Evolutionary conservation across 2,888 invertebrate genomes (phyloP), one percentile per base, ranked within the genome.

Genomic region (Sinotaia quadrata): DNA sequence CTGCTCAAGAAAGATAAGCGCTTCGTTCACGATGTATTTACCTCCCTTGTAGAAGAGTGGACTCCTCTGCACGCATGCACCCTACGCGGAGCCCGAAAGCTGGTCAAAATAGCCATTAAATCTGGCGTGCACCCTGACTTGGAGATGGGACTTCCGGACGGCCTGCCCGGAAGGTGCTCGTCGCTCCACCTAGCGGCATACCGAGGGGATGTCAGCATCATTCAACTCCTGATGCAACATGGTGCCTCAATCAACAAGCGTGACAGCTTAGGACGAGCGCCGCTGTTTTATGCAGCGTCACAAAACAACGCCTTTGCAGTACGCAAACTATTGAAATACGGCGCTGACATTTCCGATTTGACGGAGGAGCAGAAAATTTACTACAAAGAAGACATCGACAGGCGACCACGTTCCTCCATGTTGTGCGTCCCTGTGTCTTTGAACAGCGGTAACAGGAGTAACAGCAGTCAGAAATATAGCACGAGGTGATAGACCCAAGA

Each of bases 1-100:
- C 69, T 83, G 10, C 71, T 81, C 2, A 79, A 80, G 67, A 75
- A 73, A 7, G 71, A 81, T 63, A 72, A 73, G 29, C 71, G 71
- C 8, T 78, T 79, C 65, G 76, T 75, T 8, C 62, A 67, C 24
- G 67, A 71, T 21, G 76, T 83, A 10, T 81, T 84, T 31, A 74
- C 77, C 56, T 73, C 78, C 2, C 67, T 74, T 15, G 76, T 83
- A 0, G 83, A 83, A 41, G 81, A 81, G 10, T 84, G 84, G 84
- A 82, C 84, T n/a, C 81, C 81, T 12, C 79, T 84, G 59, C 84
- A 84, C 68, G 84, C 84, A 18, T 81, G 80, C 61, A 81, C 81
- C 15, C 69, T 84, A 7, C 75, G 79, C n/a, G 83, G 84, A 18
- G 79, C 80, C 8, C 69, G 80, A 4, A 81, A 80, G 67, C 75